phyloP scores from a whole-genome alignment of 2,113 vertebrate genomes.

The Amblyopsis rosae region DNA sequence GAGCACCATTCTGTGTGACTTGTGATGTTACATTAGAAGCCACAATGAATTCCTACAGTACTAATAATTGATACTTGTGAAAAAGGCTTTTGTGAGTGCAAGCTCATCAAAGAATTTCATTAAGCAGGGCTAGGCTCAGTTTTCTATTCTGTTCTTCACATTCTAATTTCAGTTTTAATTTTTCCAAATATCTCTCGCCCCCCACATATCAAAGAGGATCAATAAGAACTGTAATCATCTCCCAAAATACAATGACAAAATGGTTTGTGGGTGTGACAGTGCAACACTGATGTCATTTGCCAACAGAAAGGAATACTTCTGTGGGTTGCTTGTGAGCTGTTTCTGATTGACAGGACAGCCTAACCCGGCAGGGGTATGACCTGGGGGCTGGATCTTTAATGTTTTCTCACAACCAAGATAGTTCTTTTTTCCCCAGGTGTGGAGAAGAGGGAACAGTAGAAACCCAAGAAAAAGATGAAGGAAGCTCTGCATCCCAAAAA shows the following conservation, averaged over 20 bases:
- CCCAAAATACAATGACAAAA: conserved; percentile 50
- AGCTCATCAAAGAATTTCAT: conserved; percentile 29
- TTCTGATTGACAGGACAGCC: conserved; percentile 54
- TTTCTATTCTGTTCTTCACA: conserved; percentile 12
- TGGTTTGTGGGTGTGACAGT: conserved; percentile 52
- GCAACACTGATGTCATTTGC: conserved; percentile 55
- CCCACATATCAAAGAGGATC: conserved; percentile 45
- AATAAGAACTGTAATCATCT: conserved; percentile 43
- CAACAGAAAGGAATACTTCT: conserved; percentile 50
- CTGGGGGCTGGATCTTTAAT: conserved; percentile 57
- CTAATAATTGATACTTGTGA: neutral
- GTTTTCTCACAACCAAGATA: conserved; percentile 52
- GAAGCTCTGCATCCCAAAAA: conserved; percentile 41
- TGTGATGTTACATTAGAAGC: neutral
- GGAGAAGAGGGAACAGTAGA: conserved; percentile 33
- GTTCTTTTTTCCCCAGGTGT: conserved; percentile 37
- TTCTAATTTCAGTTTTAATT: conserved; percentile 7
- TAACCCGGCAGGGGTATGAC: conserved; percentile 54
- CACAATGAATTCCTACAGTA: neutral
- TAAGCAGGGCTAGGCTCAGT: conserved; percentile 20
- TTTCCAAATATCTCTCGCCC: conserved; percentile 20
- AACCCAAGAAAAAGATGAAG: conserved; percentile 9
- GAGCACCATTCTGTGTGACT: too few species aligned
- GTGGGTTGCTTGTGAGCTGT: conserved; percentile 17
- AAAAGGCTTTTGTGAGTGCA: neutral